These are phyloP conservation scores for Podarcis muralis DNA, from an alignment of 2,113 vertebrate genomes.

Conservation along the genomic window DNA sequence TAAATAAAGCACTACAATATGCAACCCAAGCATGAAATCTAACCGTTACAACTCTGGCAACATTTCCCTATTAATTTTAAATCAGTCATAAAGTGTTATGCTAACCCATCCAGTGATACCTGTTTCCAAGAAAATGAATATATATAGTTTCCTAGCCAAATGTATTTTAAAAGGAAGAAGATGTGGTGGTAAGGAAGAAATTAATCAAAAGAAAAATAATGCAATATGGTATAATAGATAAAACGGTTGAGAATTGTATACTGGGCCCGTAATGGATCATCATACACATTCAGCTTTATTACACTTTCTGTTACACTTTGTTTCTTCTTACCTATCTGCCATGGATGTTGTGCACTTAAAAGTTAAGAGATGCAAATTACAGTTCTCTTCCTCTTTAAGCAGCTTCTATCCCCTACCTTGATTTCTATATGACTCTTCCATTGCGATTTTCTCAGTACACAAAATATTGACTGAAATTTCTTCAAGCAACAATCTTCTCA, in stretches of 20 bases:
- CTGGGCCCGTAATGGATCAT: background rate
- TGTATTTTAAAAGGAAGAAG: background rate
- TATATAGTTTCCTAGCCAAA: background rate
- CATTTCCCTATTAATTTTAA: background rate
- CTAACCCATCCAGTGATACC: background rate
- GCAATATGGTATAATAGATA: no score
- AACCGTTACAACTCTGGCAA: background rate
- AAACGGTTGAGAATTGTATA: background rate
- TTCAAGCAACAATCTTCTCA: slow-evolving; percentile 12
- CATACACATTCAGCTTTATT: background rate
- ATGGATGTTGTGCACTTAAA: background rate
- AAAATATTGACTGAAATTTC: background rate
- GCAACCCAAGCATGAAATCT: background rate
- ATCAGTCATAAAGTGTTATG: background rate
- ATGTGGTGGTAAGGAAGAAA: background rate
- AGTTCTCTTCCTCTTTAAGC: background rate
- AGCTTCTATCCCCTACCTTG: background rate
- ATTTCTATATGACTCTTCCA: background rate
- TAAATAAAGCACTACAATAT: background rate
- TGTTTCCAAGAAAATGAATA: background rate
- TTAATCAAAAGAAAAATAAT: background rate
- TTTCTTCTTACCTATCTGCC: background rate
- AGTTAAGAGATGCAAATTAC: background rate
- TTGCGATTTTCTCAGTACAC: accelerated
- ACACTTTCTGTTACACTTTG: background rate